Conservation (phyloP, 2,797 vertebrate genomes). For the Poecilia wingei region DNA sequence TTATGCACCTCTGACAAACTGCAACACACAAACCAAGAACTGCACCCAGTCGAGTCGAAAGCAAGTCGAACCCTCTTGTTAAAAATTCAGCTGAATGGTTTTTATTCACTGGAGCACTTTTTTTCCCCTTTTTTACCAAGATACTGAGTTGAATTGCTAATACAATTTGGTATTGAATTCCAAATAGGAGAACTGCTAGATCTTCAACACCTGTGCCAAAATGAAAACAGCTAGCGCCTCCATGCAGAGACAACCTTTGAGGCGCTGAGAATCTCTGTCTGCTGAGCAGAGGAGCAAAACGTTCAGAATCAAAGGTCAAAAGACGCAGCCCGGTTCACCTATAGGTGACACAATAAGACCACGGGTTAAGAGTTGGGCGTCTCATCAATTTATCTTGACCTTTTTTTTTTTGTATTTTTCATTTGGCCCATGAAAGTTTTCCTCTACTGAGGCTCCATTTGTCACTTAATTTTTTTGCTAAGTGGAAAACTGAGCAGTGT, state of each 20-base stretch:
- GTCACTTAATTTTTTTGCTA: neutral
- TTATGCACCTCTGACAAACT: neutral
- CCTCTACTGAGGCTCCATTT: neutral
- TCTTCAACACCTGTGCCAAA: neutral
- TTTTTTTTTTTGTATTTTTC: neutral
- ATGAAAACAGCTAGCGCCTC: neutral
- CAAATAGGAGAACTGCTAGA: neutral
- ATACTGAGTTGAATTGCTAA: neutral
- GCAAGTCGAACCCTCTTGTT: neutral
- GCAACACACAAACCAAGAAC: neutral
- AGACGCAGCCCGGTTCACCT: neutral
- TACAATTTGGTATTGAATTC: neutral
- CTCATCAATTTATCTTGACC: neutral
- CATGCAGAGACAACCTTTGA: neutral
- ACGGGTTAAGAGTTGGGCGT: accelerated
- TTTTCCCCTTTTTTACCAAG: neutral
- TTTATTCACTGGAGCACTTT: neutral
- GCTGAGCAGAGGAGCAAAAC: neutral
- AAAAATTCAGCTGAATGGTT: neutral
- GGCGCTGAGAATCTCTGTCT: neutral
- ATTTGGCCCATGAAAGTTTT: neutral
- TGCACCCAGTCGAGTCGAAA: neutral
- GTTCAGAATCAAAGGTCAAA: neutral
- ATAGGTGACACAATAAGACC: neutral
- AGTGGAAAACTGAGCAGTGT: neutral